Conservation (phyloP, 2,888 invertebrate genomes). For the Nymphalis c-album region DNA sequence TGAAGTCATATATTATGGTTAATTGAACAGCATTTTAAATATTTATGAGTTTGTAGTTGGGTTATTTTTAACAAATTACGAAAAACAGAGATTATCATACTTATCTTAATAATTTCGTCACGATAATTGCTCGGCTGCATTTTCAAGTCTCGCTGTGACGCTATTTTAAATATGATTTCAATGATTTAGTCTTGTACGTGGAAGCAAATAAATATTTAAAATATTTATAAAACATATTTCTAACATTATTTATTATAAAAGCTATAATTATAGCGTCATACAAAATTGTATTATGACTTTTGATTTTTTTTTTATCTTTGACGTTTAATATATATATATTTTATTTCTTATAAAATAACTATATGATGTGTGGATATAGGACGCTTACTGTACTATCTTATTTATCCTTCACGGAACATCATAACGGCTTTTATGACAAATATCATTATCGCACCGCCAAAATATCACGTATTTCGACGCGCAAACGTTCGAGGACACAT, state of each 20-base stretch:
- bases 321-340: neutral
- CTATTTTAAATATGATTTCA: no score
- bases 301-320: neutral
- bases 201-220: no score
- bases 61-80: no score
- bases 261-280: no score
- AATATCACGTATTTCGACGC: constrained; percentile 66
- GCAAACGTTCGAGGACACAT: constrained; percentile 72
- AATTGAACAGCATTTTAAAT: neutral
- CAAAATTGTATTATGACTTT: no score
- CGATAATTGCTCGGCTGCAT: no score
- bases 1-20: neutral
- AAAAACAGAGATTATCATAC: no score
- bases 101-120: no score
- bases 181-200: no score
- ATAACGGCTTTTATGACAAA: constrained; percentile 58
- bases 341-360: neutral
- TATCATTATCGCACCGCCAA: constrained; percentile 70
- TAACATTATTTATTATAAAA: no score
- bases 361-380: neutral
- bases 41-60: neutral
- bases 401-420: constrained; percentile 31
- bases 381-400: constrained; percentile 12
- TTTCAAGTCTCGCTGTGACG: no score
- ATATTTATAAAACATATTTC: no score